These are phyloP conservation scores for Drosophila sproati DNA, from an alignment of 1,140 invertebrate genomes.

Conservation along the genomic window DNA sequence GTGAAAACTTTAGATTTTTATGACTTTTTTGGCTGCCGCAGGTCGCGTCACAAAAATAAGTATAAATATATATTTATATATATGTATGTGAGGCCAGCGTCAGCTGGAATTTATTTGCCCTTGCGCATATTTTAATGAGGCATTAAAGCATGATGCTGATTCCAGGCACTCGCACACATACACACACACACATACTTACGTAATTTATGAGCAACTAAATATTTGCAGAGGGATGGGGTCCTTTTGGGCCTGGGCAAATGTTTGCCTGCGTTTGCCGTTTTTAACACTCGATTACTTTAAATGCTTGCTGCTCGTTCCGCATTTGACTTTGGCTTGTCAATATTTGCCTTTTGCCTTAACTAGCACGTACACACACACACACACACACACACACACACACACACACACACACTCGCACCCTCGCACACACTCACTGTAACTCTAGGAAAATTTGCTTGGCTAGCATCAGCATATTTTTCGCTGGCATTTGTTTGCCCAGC, in stretches of 20 bases:
- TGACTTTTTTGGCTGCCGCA: slow-evolving; percentile 50
- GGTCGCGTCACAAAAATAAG: slow-evolving; percentile 38
- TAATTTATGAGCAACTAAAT: slow-evolving; percentile 81
- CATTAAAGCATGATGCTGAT: slow-evolving; percentile 73
- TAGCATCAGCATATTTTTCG: slow-evolving; percentile 72
- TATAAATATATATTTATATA: slow-evolving; percentile 2
- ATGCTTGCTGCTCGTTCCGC: slow-evolving; percentile 57
- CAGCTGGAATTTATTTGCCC: slow-evolving; percentile 80
- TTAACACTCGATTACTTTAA: slow-evolving; percentile 83
- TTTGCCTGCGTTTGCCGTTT: slow-evolving; percentile 82
- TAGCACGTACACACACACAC: slow-evolving; percentile 56
- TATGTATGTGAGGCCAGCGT: slow-evolving; percentile 41
- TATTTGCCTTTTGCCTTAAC: slow-evolving; percentile 78
- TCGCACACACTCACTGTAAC: not conserved
- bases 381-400: slow-evolving; percentile 17
- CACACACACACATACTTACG: slow-evolving; percentile 25
- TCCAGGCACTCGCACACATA: slow-evolving; percentile 11
- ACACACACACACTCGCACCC: not conserved
- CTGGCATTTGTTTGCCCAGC: slow-evolving; percentile 47
- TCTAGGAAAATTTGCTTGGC: slow-evolving; percentile 53
- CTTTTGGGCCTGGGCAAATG: slow-evolving; percentile 52
- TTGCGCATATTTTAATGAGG: slow-evolving; percentile 77
- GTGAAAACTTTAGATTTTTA: slow-evolving; percentile 81
- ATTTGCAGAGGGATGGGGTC: slow-evolving; percentile 49
- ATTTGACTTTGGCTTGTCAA: slow-evolving; percentile 65